These are phyloP conservation scores for Acrossocheilus wenchowensis DNA, from an alignment of 2,797 vertebrate genomes.

Conservation along the genomic window DNA sequence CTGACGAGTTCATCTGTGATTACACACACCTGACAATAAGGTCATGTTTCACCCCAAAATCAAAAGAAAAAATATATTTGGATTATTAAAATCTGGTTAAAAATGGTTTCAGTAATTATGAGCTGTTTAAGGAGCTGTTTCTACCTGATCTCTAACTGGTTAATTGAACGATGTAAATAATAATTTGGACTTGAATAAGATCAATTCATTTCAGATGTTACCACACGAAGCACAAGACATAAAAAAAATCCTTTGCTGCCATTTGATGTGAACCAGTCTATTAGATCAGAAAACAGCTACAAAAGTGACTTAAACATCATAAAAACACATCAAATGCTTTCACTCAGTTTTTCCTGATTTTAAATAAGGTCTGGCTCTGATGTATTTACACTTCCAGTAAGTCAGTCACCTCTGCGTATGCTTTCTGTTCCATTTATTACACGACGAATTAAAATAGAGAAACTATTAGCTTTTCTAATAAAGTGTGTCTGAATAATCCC, in stretches of 20 bases:
- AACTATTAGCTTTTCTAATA: constrained; percentile 64
- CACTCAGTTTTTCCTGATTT: neutral
- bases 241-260: neutral
- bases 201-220: neutral
- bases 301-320: neutral
- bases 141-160: neutral
- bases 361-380: constrained; percentile 42
- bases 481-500: constrained; percentile 59
- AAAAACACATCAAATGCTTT: neutral
- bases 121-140: neutral
- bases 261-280: neutral
- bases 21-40: neutral
- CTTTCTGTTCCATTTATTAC: constrained; percentile 57
- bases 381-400: constrained; percentile 55
- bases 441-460: constrained; percentile 56
- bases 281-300: neutral
- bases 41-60: neutral
- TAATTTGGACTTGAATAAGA: neutral
- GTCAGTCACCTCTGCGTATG: constrained; percentile 42
- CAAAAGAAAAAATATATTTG: neutral
- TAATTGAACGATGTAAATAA: neutral
- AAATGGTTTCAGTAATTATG: neutral
- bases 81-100: neutral
- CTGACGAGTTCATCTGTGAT: neutral
- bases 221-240: neutral